These are phyloP conservation scores for Galaxea fascicularis DNA, from an alignment of 92 coral and sea anemone species.

Conservation along the genomic window DNA sequence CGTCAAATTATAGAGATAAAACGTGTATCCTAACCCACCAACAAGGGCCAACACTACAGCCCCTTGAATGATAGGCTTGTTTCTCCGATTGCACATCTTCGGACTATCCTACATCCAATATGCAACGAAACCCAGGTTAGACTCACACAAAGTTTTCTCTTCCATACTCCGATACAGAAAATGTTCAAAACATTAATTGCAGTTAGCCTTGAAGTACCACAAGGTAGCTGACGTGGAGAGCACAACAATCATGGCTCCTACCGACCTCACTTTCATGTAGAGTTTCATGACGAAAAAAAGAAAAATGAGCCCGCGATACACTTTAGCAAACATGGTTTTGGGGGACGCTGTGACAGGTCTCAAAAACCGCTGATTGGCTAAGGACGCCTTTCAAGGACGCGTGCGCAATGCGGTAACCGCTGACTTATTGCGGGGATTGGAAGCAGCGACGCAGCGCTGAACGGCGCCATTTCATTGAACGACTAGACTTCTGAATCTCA, in stretches of 20 bases:
- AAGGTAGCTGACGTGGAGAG: slow-evolving; percentile 30
- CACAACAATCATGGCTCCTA: slow-evolving; percentile 35
- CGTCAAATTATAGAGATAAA: slow-evolving; percentile 63
- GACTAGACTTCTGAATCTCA: no score
- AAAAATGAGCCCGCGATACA: neutral
- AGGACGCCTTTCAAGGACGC: no score
- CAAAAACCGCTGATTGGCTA: no score
- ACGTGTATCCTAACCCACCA: slow-evolving; percentile 70
- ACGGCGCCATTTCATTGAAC: no score
- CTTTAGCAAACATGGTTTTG: no score
- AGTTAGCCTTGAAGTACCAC: neutral
- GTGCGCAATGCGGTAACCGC: no score
- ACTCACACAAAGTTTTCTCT: neutral
- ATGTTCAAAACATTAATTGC: slow-evolving; percentile 13
- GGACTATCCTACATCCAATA: neutral
- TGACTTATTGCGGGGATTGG: no score
- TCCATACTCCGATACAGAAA: slow-evolving; percentile 19
- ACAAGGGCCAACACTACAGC: slow-evolving; percentile 68
- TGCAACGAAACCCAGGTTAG: neutral
- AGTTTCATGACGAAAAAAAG: no score
- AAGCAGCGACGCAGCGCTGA: no score
- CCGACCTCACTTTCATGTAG: slow-evolving; percentile 35
- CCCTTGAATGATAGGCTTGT: slow-evolving; percentile 75
- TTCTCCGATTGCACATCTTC: slow-evolving; percentile 69
- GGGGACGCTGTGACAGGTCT: no score